These are phyloP conservation scores for Heterotis niloticus DNA, from an alignment of 2,113 vertebrate genomes.

Conservation along the genomic window DNA sequence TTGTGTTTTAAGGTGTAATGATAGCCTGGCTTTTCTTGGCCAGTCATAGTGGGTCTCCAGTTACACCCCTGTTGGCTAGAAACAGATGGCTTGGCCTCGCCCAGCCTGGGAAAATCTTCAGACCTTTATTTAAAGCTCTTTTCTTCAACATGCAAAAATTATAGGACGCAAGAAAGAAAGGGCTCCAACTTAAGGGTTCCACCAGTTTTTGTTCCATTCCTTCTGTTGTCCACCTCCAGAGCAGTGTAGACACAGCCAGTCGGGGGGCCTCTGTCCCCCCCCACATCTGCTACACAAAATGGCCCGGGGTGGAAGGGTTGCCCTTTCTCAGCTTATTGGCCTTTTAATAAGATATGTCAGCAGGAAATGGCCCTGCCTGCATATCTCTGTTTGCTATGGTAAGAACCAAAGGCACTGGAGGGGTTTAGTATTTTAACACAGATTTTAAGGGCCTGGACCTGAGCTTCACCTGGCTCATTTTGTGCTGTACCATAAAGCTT, in stretches of 20 bases:
- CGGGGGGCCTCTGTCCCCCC: too few relatives aligned
- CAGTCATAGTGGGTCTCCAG: constrained; percentile 47
- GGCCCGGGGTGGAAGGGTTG: neutral
- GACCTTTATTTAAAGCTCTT: constrained; percentile 12
- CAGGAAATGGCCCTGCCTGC: neutral
- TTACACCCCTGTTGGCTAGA: constrained; percentile 48
- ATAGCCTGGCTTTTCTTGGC: constrained; percentile 49
- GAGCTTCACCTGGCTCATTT: too few relatives aligned
- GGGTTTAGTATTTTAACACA: too few relatives aligned
- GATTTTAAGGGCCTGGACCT: too few relatives aligned
- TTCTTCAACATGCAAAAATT: neutral
- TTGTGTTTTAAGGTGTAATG: constrained; percentile 48
- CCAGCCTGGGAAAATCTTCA: constrained; percentile 40
- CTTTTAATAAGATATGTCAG: neutral
- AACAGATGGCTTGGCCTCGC: constrained; percentile 60
- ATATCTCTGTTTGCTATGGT: neutral
- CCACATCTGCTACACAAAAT: too few relatives aligned
- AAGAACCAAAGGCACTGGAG: neutral
- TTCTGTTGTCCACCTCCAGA: neutral
- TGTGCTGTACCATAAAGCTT: too few relatives aligned
- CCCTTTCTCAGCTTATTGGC: neutral
- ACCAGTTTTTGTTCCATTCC: neutral
- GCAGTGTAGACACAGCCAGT: neutral
- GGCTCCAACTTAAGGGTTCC: neutral
- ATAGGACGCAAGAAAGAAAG: neutral